Evolutionary conservation across 2,797 vertebrate species (phyloP).

Genomic region (Mormyrus proboscirostris): DNA sequence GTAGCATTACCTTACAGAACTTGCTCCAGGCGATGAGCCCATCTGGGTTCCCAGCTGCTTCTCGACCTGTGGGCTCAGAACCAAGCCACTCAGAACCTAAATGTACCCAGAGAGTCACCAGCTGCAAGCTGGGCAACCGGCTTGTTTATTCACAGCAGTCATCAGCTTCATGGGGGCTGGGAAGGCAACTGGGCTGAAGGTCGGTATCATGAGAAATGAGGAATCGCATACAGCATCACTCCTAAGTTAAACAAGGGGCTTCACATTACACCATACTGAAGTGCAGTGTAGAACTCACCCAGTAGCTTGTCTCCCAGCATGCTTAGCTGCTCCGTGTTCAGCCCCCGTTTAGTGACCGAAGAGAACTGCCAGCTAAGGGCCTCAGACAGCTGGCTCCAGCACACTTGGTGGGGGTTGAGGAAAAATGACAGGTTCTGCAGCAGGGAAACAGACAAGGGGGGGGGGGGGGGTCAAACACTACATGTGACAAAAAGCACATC

Average conservation of each 20-base stretch:
- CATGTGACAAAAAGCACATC: background rate
- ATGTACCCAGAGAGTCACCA: background rate
- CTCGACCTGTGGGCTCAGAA: conserved; percentile 52
- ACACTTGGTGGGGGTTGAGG: conserved; percentile 66
- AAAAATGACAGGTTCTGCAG: conserved; percentile 78
- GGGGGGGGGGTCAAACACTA: background rate
- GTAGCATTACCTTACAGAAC: conserved; percentile 73
- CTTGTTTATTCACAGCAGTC: background rate
- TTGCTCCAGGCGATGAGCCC: conserved; percentile 70
- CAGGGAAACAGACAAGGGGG: background rate
- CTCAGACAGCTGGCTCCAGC: conserved; percentile 76
- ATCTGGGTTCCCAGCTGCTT: conserved; percentile 47
- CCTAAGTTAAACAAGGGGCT: background rate
- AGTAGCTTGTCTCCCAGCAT: conserved; percentile 77
- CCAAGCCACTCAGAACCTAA: background rate
- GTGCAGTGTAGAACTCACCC: conserved; percentile 46
- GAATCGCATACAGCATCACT: background rate
- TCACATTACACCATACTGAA: background rate
- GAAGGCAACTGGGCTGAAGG: background rate
- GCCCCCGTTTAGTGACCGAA: conserved; percentile 72
- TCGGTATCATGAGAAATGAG: background rate
- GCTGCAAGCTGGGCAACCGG: background rate
- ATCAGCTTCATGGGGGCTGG: background rate
- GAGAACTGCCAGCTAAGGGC: conserved; percentile 91
- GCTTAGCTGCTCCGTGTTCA: conserved; percentile 72